Evolutionary conservation across 2,797 vertebrate genomes (phyloP).

Genomic region (Arvicola amphibius): DNA sequence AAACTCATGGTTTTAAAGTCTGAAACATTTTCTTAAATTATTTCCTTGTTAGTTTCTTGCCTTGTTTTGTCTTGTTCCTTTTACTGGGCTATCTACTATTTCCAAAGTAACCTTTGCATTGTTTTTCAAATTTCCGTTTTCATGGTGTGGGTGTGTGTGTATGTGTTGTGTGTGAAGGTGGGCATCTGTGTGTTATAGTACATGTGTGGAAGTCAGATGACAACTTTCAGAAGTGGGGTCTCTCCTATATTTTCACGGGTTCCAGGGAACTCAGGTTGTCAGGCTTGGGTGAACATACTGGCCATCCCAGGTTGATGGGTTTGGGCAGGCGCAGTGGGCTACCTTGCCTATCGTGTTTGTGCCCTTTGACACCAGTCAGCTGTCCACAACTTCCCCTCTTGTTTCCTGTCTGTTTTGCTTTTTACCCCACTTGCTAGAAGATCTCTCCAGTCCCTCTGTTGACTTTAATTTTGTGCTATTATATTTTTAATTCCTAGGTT

Average conservation of each 20-base stretch:
- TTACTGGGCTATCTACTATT: background rate
- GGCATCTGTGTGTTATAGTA: background rate
- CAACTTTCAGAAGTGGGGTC: background rate
- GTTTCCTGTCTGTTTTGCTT: background rate
- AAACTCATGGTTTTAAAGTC: background rate
- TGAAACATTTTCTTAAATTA: background rate
- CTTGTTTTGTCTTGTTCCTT: background rate
- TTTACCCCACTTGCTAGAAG: slow-evolving; percentile 29
- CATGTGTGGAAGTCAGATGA: background rate
- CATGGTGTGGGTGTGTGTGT: background rate
- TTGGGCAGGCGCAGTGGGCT: background rate
- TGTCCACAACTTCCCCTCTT: background rate
- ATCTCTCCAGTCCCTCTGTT: background rate
- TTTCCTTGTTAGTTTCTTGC: background rate
- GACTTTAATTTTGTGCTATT: background rate
- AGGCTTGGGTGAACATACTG: background rate
- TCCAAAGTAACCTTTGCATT: background rate
- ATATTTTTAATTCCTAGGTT: background rate
- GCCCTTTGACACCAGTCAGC: background rate
- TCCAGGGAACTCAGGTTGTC: background rate
- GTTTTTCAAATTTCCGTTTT: background rate
- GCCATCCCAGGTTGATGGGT: background rate
- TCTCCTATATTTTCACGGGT: background rate
- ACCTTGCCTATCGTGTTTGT: background rate
- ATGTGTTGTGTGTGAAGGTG: background rate